phyloP scores from a whole-genome alignment of 2,113 vertebrate genomes.

The Zosterops hypoxanthus region DNA sequence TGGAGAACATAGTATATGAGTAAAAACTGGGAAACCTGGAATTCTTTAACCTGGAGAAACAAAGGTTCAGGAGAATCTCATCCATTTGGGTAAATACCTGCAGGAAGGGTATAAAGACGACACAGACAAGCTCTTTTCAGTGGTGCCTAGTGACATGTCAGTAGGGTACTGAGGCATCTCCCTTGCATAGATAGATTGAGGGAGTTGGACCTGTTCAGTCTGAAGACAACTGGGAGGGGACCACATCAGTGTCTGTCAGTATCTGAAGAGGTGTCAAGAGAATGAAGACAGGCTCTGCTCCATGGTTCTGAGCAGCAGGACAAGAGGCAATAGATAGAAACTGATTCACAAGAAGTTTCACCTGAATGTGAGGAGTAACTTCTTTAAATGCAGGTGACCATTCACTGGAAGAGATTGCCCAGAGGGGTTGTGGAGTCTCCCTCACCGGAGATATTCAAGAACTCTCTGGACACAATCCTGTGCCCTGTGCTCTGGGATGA shows the following conservation, averaged over 20 bases:
- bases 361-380: neutral
- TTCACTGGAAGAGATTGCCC: neutral
- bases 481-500: neutral
- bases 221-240: neutral
- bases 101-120: neutral
- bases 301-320: neutral
- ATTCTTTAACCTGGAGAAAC: neutral
- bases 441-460: neutral
- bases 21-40: neutral
- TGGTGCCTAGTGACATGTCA: neutral
- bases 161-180: neutral
- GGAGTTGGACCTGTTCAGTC: neutral
- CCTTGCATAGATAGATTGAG: neutral
- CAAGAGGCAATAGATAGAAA: neutral
- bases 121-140: neutral
- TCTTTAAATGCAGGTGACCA: neutral
- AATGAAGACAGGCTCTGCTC: neutral
- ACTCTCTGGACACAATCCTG: too few relatives aligned
- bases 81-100: neutral
- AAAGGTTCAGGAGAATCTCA: neutral
- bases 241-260: neutral
- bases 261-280: neutral
- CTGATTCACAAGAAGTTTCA: neutral
- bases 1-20: neutral
- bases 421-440: neutral